A percentile compares a stretch with the other conserved stretches of the same genome.
phyloP scores from a whole-genome alignment of 64 coral and sea anemone genomes.

The Porites lutea region DNA sequence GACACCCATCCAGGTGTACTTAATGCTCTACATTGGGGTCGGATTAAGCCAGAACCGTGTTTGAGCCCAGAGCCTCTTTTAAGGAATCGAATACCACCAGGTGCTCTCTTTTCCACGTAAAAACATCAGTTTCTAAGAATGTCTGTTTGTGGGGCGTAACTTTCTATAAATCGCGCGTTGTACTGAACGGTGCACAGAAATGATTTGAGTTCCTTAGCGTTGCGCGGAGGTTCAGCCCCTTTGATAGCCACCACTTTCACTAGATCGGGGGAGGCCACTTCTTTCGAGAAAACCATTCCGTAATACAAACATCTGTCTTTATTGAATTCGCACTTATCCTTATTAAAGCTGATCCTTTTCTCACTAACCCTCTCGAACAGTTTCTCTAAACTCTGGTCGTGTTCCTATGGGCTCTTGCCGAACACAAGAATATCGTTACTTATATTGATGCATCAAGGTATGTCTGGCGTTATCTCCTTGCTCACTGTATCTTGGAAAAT shows the following conservation, averaged over 20 bases:
- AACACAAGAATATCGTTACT: too few species aligned
- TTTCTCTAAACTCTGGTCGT: too few species aligned
- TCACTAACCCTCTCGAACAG: too few species aligned
- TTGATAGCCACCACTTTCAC: constrained; percentile 39
- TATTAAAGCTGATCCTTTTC: background rate
- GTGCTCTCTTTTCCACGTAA: constrained; percentile 14
- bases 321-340: constrained; percentile 13
- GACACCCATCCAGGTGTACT: constrained; percentile 47
- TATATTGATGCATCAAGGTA: too few species aligned
- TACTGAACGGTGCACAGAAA: constrained; percentile 36
- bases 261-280: background rate
- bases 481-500: too few species aligned
- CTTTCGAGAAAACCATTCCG: constrained; percentile 1
- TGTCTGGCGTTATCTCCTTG: too few species aligned
- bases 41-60: constrained; percentile 18
- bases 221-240: constrained; percentile 19
- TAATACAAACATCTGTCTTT: constrained; percentile 17
- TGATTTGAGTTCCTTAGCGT: constrained; percentile 42
- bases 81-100: constrained; percentile 14
- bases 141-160: background rate
- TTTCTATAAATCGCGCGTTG: constrained; percentile 44
- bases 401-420: too few species aligned
- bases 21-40: constrained; percentile 34
- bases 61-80: background rate
- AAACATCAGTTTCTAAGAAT: constrained; percentile 14